A percentile compares a stretch with the other conserved stretches of the same genome.
Conservation (phyloP, 2,888 invertebrate species). For the Dolichopus griseipennis region DNA sequence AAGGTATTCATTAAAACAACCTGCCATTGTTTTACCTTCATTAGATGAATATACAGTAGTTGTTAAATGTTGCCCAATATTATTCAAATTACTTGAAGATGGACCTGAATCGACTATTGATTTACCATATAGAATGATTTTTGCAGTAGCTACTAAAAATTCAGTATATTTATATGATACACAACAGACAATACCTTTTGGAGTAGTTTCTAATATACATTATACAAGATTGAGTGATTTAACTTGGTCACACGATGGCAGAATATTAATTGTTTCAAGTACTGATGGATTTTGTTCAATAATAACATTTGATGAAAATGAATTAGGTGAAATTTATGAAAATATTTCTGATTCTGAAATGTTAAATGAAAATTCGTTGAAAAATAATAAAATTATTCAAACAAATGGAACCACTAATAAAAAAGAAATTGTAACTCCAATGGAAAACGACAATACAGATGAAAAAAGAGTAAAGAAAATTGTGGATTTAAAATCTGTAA, state of each 20-base stretch:
- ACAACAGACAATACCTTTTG: conserved; percentile 72
- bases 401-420: conserved; percentile 17
- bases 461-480: not conserved
- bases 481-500: not conserved
- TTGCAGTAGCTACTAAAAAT: conserved; percentile 84
- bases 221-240: conserved; percentile 82
- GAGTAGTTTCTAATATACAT: conserved; percentile 72
- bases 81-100: conserved; percentile 47
- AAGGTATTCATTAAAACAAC: conserved; percentile 55
- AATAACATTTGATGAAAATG: conserved; percentile 63
- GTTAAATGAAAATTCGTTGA: not conserved
- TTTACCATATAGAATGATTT: conserved; percentile 71
- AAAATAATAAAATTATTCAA: conserved; percentile 22
- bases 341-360: conserved; percentile 10
- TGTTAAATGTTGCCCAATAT: conserved; percentile 69
- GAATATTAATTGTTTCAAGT: conserved; percentile 66
- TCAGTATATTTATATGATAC: conserved; percentile 82
- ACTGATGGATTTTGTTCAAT: conserved; percentile 86
- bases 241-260: conserved; percentile 78
- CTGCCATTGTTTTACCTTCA: conserved; percentile 68
- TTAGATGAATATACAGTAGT: conserved; percentile 74
- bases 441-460: conserved; percentile 9
- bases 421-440: conserved; percentile 14
- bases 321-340: conserved; percentile 54
- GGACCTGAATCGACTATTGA: conserved; percentile 51